Base-by-base conservation (phyloP, 2,888 invertebrate genomes). In the Dromius quadrimaculatus region DNA sequence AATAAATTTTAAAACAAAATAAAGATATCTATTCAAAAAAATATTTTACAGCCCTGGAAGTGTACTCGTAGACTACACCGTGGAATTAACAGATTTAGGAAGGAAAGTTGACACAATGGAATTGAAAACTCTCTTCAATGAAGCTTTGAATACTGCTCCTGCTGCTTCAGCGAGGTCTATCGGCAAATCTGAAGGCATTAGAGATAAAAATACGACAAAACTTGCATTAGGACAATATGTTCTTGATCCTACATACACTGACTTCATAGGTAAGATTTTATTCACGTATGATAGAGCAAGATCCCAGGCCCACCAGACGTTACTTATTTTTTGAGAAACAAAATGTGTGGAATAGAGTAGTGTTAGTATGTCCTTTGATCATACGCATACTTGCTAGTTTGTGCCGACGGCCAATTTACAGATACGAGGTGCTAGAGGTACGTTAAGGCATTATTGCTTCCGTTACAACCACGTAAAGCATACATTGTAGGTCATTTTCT, bases 181-280 rank as follows among this genome's bases (percentile, higher is more conserved):
- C 84, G 85, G 76, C 81, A 84, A 76, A 74, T 76, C 81, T 3
- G 75, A 79, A 17, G 75, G 73, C 71, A 54, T 76, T 17, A 78
- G 79, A 47, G 75, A 86, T 81, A 79, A 81, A 65, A 78, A 79
- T 5, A 86, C 86, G 74, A 89, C 88, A 50, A 89, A 90, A 79
- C 83, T 92, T 75, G 87, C 88, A 81, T 88, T 95, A 74, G 95
- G 95, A 73, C 89, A 89, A 77, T 95, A 92, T 79, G 85, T 89
- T 3, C 90, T 95, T 77, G 95, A 95, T 84, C 94, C 94, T 0
- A 88, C 89, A 74, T 94, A 90, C 80, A 95, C 94, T 9, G 94
- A 95, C 82, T 95, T 95, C 79, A 90, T 93, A 81, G 94, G 95
- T 94, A 84, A 83, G n/a, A n/a, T n/a, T n/a, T n/a, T n/a, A 83